Percentiles rank a stretch among this genome's conserved stretches.
phyloP scores from a whole-genome alignment of 2,113 vertebrate genomes.

The Paralichthys olivaceus region DNA sequence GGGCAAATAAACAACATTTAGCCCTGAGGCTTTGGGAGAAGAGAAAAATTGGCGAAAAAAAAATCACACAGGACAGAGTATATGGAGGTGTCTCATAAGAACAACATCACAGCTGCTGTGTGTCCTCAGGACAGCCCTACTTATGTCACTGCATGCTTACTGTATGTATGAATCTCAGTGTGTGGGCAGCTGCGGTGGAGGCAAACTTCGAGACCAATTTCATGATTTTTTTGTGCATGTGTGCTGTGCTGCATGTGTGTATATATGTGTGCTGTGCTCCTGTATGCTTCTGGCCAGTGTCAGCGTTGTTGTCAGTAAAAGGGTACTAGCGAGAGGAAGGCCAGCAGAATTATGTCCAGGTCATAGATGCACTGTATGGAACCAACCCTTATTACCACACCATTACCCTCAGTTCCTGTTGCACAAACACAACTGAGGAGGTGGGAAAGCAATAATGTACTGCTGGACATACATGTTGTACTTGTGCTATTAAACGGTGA shows the following conservation, averaged over 20 bases:
- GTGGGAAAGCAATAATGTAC: background rate
- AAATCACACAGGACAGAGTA: constrained; percentile 1
- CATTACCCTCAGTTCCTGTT: constrained; percentile 36
- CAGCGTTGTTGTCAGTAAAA: constrained; percentile 51
- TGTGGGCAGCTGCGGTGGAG: constrained; percentile 53
- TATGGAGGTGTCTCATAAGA: constrained; percentile 48
- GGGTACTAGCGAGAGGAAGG: constrained; percentile 47
- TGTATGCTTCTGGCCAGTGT: constrained; percentile 43
- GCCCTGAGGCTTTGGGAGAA: background rate
- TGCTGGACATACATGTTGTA: background rate
- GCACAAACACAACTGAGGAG: constrained; percentile 2
- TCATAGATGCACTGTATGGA: constrained; percentile 53
- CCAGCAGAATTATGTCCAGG: constrained; percentile 64
- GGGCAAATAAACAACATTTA: constrained; percentile 19
- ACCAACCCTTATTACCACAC: constrained; percentile 29
- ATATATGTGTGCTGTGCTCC: constrained; percentile 8
- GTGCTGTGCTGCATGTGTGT: constrained; percentile 25
- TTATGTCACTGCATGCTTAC: constrained; percentile 50
- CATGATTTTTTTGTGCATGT: constrained; percentile 24
- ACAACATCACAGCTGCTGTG: constrained; percentile 37
- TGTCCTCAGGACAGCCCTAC: constrained; percentile 57
- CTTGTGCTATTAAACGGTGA: background rate
- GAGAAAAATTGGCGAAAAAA: background rate
- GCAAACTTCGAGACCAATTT: constrained; percentile 63
- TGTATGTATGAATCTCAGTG: constrained; percentile 41